Evolutionary conservation across 1,140 invertebrate species (phyloP), one percentile per base, ranked within the genome.

Genomic region (Zaprionus vittiger): DNA sequence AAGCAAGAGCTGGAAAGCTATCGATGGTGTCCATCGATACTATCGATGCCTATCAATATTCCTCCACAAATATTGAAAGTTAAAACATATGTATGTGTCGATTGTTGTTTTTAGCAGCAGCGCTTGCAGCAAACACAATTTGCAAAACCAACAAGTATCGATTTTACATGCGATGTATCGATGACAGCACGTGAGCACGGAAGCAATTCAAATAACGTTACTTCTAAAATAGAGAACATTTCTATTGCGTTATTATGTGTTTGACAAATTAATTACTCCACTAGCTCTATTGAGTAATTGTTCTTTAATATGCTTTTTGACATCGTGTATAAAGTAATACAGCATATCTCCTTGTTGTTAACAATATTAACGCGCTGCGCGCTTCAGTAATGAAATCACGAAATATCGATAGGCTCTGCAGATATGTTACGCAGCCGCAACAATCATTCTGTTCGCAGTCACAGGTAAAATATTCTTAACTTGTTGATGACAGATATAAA

Each of bases 1-100:
- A 72, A 76, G 61, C 68, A 63, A 69, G 60, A 75, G 52, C 52
- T 54, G 24, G 52, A 9, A 17, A 38, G 11, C 15, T 49, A 62
- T 62, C 60, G 60, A 22, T 34, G 14, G 41, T 17, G n/a, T 47
- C 55, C 49, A 52, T 54, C 62, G 47, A 64, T 52, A 52, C 7
- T 47, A 47, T 47, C 41, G 41, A 47, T 47, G 41, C 41, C 17
- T 47, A 47, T 47, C n/a, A 47, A 17, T 47, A 47, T 47, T 47
- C 41, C 41, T 47, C 41, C 41, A 17, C n/a, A 47, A 47, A 47
- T 17, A 47, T 47, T 47, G 31, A 34, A 11, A 3, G 31, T 34
- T 34, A 34, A 34, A 9, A 34, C 31, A 34, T 34, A 11, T 34
- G 9, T 34, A 34, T 34, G 31, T 9, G 31, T 34, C 31, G 31